Base-by-base conservation (phyloP, 2,113 vertebrate species). In the Cochlearius cochlearius region DNA sequence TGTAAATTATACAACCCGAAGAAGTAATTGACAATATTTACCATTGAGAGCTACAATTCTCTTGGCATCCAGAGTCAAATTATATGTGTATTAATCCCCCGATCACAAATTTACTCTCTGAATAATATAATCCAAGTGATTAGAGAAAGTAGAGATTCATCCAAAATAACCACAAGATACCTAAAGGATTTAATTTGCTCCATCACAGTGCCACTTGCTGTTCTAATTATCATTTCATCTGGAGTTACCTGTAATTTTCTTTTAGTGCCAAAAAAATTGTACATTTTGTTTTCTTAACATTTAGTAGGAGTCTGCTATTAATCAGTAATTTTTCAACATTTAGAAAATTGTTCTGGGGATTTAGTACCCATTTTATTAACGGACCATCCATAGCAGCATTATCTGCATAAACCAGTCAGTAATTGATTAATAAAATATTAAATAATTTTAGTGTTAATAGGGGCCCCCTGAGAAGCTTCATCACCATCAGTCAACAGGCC, bases 371-470 rank as follows among this genome's bases (percentile, higher is more conserved):
- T 92, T 91, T 96, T 91, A 73, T 86, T 93, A 88, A 94, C 71
- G 76, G 88, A 88, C 90, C 90, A 95, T 96, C 79, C 38, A 86
- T 30, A 75, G 62, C 47, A 92, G 52, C 11, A 89, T 88, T 85
- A 82, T 92, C 89, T 93, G 80, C 90, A 90, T 83, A 96, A 97
- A 97, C 85, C 86, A 91, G 75, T 55, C 76, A 79, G 75, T 96
- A 98, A 97, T 96, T 98, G 92, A 98, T 98, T 98, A 98, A 97
- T 96, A 96, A 97, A 97, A 96, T 97, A 95, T 91, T 77, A 96
- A 97, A 97, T 93, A 97, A 98, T 98, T 97, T 98, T 80, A 92
- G 86, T 92, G 91, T 92, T 98, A 98, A 96, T 94, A 95, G 76
- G 77, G 53, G 14, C 59, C 75, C 90, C 91, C 97, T 73, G 66